These are phyloP conservation scores for Eudasyphora cyanicolor DNA, from an alignment of 2,888 invertebrate species.

Conservation along the genomic window DNA sequence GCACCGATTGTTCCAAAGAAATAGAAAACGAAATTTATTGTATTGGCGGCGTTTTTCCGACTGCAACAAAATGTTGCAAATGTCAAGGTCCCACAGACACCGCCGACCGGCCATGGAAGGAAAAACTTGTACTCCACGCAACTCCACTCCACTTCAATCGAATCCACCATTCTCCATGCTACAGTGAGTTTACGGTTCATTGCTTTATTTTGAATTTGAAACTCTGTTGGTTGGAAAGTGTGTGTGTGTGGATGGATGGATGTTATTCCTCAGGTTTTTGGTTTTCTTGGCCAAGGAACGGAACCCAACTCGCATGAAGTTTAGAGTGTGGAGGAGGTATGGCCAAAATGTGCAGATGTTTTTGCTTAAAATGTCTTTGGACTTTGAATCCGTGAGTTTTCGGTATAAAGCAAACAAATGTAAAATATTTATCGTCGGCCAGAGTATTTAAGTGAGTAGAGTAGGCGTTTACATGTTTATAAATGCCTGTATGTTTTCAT, in stretches of 20 bases:
- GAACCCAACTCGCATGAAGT: background rate
- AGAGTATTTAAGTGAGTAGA: no score
- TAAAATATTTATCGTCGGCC: background rate
- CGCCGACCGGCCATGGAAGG: background rate
- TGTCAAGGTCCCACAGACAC: slow-evolving; percentile 61
- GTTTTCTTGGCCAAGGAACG: background rate
- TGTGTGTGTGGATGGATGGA: background rate
- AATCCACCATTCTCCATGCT: no score
- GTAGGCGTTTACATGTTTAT: background rate
- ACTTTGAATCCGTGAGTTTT: background rate
- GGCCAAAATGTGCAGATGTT: slow-evolving; percentile 28
- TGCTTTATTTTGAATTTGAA: slow-evolving; percentile 18
- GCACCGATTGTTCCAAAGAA: background rate
- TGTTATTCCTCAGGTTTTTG: background rate
- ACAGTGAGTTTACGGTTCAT: background rate
- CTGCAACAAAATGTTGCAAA: slow-evolving; percentile 61
- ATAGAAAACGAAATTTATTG: slow-evolving; percentile 34
- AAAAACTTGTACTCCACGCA: background rate
- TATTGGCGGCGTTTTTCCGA: background rate
- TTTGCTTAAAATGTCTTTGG: background rate
- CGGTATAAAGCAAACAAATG: background rate
- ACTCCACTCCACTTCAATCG: background rate
- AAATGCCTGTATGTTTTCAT: background rate
- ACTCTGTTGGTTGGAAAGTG: slow-evolving; percentile 4
- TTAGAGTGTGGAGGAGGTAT: background rate